Base-by-base conservation (phyloP, 2,888 invertebrate species). In the Oligia latruncula region DNA sequence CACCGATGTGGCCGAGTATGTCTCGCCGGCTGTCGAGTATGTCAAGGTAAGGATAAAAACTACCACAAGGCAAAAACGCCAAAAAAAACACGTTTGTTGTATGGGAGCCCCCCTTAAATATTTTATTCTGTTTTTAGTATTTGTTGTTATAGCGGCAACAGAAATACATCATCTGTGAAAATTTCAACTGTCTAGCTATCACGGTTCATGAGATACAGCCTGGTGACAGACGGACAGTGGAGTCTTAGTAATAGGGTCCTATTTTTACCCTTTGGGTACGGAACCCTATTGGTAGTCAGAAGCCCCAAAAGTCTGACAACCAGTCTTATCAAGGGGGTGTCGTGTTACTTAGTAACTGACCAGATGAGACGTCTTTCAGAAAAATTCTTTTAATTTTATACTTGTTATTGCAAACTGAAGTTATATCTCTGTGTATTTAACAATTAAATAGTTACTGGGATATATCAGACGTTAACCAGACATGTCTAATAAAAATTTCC, bases 11-110 rank as follows among this genome's bases (percentile, higher is more conserved):
- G 97, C 97, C 15, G 97, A 97, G 74, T 98, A 98, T 91, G 98
- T 98, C 0, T 98, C 97, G 89, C 98, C 98, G 0, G 98, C 98
- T 4, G 97, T 98, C 0, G 97, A 97, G 35, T 98, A 98, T 91
- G 92, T 98, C 15, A 97, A 97, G 95, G 98, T 98, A 93, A 90
- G 91, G n/a, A 17, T 62, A 9, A 1, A 20, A 65, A 35, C 20
- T 35, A 35, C 35, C 35, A 35, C 35, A 35, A 35, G 35, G 35
- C 35, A 35, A 35, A 35, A 35, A 35, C 35, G 35, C 35, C 35
- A 4, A 35, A 35, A 35, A 35, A 35, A 35, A 35, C 35, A 35
- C 35, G 35, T 35, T 35, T 35, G 35, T 35, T 35, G 35, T 35
- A 0, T 35, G 35, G 35, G 35, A 35, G 35, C 35, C 35, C 35